Evolutionary conservation across 2,113 vertebrate genomes (phyloP), one percentile per base, ranked within the genome.

Genomic region (Heliornis fulica): DNA sequence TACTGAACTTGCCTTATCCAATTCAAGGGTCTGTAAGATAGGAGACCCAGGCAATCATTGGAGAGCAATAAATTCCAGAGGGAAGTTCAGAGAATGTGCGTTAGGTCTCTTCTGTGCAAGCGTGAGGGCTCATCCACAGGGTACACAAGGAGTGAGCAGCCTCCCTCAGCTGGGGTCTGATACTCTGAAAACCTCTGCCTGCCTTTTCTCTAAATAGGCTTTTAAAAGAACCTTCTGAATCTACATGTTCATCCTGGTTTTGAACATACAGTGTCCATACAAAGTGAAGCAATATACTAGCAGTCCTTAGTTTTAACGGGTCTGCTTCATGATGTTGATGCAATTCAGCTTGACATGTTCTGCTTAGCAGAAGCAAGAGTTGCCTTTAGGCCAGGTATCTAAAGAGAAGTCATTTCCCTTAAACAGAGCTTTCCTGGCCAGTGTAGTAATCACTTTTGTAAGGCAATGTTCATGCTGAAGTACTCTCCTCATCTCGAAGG

Each of bases 251-350:
- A 36, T n/a, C 29, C 17, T 60, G 13, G 1, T 66, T 87, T 79
- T 64, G 41, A 59, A 56, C 0, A 0, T 23, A 5, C 0, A 36
- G 15, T 15, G 10, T 71, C 87, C 57, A 29, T 23, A 46, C 13
- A 12, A 80, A 66, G 28, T 43, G 38, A 79, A 70, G 10, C 29
- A 65, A 50, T 61, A 32, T 21, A 28, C 13, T 51, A 19, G 15
- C 15, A 45, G 14, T 28, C 45, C 65, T 84, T 25, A 38, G 23
- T 65, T 85, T 93, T 80, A 43, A 34, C n/a, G 34, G 20, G 2
- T 57, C 38, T 83, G 10, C 43, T 74, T 43, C 77, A 31, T 18
- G 34, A 83, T 7, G 14, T 3, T 18, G 8, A 16, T 79, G 60
- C 23, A 68, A 36, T 70, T 83, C 23, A 74, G 15, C 38, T 54